These are phyloP conservation scores for Nerophis lumbriciformis DNA, from an alignment of 2,113 vertebrate species.

Conservation along the genomic window DNA sequence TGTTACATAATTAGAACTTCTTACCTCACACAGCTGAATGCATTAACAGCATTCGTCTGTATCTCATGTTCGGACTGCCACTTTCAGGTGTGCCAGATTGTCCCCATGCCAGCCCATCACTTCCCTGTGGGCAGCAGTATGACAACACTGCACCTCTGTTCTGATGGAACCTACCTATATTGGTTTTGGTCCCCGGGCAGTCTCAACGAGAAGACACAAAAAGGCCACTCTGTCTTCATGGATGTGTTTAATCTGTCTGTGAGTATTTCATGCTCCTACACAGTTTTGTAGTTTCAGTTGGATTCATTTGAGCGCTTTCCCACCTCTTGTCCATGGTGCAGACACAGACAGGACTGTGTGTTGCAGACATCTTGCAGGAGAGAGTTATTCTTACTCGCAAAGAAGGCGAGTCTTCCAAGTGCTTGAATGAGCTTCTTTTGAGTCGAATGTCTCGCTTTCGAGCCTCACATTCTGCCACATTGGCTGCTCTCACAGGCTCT, in stretches of 20 bases:
- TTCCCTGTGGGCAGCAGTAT: constrained; percentile 91
- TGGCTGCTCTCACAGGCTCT: constrained; percentile 94
- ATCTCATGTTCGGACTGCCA: neutral
- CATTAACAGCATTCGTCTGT: neutral
- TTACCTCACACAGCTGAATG: neutral
- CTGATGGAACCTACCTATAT: constrained; percentile 93
- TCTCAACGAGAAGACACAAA: constrained; percentile 96
- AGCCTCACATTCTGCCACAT: constrained; percentile 90
- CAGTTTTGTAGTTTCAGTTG: neutral
- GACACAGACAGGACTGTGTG: constrained; percentile 83
- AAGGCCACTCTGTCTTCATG: constrained; percentile 98
- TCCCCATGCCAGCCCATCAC: constrained; percentile 91
- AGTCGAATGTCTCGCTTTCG: constrained; percentile 93
- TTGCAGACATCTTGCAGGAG: constrained; percentile 85
- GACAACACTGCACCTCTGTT: constrained; percentile 95
- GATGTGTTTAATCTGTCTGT: constrained; percentile 91
- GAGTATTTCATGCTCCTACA: constrained; percentile 35
- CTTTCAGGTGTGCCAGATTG: constrained; percentile 84
- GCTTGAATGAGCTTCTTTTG: constrained; percentile 97
- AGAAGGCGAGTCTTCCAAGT: constrained; percentile 97
- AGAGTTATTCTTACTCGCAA: constrained; percentile 91
- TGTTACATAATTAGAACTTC: neutral
- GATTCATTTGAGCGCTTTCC: constrained; percentile 8
- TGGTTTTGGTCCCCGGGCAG: constrained; percentile 98
- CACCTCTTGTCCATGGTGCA: constrained; percentile 43